Evolutionary conservation across 2,797 vertebrate species (phyloP).

Genomic region (Alcedo quadribrachys): DNA sequence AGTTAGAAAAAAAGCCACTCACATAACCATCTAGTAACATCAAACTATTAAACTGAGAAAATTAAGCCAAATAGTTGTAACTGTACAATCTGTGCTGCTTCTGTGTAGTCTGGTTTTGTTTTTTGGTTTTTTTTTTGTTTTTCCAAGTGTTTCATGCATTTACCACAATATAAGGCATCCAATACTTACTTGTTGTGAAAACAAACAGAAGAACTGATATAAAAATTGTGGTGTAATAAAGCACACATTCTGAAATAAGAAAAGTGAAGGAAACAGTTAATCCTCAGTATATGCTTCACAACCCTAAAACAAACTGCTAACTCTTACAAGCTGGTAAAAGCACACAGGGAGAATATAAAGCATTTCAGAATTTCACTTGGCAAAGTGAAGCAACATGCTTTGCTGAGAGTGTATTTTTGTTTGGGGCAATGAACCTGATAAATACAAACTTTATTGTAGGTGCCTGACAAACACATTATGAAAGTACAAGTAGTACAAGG

Average conservation of each 20-base stretch:
- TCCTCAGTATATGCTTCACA: neutral
- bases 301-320: neutral
- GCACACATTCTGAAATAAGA: conserved; percentile 97
- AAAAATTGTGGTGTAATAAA: conserved; percentile 99
- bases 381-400: neutral
- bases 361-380: neutral
- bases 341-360: neutral
- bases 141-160: neutral
- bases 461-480: neutral
- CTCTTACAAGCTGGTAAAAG: neutral
- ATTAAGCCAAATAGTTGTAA: neutral
- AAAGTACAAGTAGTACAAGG: neutral
- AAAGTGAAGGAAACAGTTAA: conserved; percentile 25
- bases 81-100: neutral
- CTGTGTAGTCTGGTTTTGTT: neutral
- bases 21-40: neutral
- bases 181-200: conserved; percentile 99
- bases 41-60: neutral
- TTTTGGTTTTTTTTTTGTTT: neutral
- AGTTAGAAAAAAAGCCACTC: neutral
- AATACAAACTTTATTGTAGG: neutral
- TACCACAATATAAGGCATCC: neutral
- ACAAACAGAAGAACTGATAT: conserved; percentile 99
- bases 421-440: neutral
- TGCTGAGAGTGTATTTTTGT: neutral